A percentile compares a stretch with the other conserved stretches of the same genome.
Conservation (phyloP, 1,140 invertebrate genomes). For the Episyrphus balteatus region DNA sequence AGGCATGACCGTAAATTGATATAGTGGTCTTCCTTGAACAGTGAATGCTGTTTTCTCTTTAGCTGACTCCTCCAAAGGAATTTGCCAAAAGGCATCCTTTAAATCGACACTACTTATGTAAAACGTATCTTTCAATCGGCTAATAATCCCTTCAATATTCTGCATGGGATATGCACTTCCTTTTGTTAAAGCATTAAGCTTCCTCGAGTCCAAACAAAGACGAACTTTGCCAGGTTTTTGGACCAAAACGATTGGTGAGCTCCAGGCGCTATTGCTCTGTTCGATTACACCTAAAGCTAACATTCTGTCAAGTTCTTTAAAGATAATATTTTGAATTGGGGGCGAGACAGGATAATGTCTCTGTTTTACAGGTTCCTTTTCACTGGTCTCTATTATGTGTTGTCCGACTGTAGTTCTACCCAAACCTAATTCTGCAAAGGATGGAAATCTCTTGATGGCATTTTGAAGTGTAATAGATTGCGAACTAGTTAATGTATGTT, state of each 20-base stretch:
- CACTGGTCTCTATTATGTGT: conserved; percentile 19
- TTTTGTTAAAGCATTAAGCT: conserved; percentile 16
- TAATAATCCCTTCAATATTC: conserved; percentile 8
- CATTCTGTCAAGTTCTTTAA: conserved; percentile 16
- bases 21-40: conserved; percentile 21
- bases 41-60: conserved; percentile 35
- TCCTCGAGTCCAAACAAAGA: conserved; percentile 22
- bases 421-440: conserved; percentile 3
- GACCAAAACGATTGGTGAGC: too few species aligned
- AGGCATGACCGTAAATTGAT: too few species aligned
- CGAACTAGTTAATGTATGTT: background rate
- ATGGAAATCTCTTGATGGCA: background rate
- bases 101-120: conserved; percentile 11
- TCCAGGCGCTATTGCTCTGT: conserved; percentile 14
- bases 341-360: conserved; percentile 14
- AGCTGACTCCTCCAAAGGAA: conserved; percentile 8
- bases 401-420: conserved; percentile 13
- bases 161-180: conserved; percentile 20
- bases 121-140: conserved; percentile 8
- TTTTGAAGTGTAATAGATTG: background rate
- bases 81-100: too few species aligned
- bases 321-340: conserved; percentile 9
- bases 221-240: too few species aligned
- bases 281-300: conserved; percentile 13
- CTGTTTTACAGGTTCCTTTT: conserved; percentile 14